Conservation (phyloP, 2,888 invertebrate species). For the Mantis religiosa region DNA sequence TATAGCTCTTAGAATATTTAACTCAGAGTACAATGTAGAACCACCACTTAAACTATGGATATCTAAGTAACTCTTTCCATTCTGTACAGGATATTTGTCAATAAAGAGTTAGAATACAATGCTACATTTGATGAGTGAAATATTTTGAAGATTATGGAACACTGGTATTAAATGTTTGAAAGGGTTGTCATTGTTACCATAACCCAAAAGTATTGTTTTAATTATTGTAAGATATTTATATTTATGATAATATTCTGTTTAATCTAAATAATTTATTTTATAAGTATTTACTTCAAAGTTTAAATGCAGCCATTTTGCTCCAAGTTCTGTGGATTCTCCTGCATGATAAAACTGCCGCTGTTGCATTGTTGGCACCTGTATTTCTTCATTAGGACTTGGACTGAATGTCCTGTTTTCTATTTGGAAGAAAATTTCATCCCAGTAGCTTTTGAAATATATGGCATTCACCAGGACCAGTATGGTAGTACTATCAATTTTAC, state of each 20-base stretch:
- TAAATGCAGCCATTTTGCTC: background rate
- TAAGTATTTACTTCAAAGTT: background rate
- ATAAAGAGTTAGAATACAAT: too few species aligned
- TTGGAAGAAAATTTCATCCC: background rate
- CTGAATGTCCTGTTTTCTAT: background rate
- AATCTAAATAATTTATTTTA: too few species aligned
- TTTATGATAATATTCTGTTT: background rate
- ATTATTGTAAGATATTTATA: background rate
- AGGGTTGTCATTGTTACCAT: too few species aligned
- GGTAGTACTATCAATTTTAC: background rate
- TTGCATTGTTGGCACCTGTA: background rate
- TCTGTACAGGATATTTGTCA: too few species aligned
- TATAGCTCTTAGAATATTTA: too few species aligned
- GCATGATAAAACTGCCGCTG: background rate
- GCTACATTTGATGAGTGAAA: too few species aligned
- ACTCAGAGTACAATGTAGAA: too few species aligned
- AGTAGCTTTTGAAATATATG: background rate
- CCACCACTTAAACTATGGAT: too few species aligned
- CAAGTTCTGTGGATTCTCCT: background rate
- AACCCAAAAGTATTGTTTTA: background rate
- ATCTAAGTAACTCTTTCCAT: too few species aligned
- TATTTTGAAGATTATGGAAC: too few species aligned
- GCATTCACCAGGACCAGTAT: background rate
- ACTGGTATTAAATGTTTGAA: too few species aligned
- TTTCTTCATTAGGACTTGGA: background rate